Base-by-base conservation (phyloP, 2,113 vertebrate genomes). In the Lamprologus tigripictilis region DNA sequence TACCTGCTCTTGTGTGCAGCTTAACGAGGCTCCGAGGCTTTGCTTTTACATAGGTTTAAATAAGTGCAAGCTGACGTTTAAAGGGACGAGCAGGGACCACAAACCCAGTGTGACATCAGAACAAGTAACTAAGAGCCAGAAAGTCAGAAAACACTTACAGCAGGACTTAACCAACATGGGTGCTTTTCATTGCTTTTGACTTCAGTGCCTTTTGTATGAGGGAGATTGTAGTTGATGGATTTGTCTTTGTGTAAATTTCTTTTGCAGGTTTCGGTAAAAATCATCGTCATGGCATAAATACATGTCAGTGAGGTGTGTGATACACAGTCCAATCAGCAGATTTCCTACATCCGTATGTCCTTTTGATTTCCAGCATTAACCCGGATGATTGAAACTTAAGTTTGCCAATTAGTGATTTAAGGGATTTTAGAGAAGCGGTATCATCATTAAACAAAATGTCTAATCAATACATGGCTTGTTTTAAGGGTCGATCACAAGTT, bases 261-360 rank as follows among this genome's bases (percentile, higher is more conserved):
- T 33, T 45, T 45, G 37, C 40, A 28, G 2, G 23, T 47, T 17
- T 45, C 5, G 4, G 21, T 42, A 40, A 58, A 78, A 87, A 26
- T 33, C 23, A 78, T 81, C 11, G 6, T 83, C 57, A 33, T 58
- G 57, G 57, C 81, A 80, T 37, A 26, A 42, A 90, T 71, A 79
- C 16, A 90, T 81, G 45, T 53, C 51, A 82, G 23, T 51, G 55
- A 61, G 16, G 19, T 28, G 61, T 58, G 47, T 55, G 14, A 23
- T 51, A 31, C 83, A 40, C 23, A 79, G 26, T 80, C 81, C 86
- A 87, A 88, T 90, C 87, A 88, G 66, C 66, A 73, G 21, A 68
- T 61, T 21, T 23, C 35, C 53, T 91, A 57, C 86, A 16, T 63
- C 63, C 61, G 6, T 7, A 6, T 3, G 3, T 26, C 3, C 5